phyloP scores from a whole-genome alignment of 1,140 invertebrate genomes.

The Acyrthosiphon pisum region DNA sequence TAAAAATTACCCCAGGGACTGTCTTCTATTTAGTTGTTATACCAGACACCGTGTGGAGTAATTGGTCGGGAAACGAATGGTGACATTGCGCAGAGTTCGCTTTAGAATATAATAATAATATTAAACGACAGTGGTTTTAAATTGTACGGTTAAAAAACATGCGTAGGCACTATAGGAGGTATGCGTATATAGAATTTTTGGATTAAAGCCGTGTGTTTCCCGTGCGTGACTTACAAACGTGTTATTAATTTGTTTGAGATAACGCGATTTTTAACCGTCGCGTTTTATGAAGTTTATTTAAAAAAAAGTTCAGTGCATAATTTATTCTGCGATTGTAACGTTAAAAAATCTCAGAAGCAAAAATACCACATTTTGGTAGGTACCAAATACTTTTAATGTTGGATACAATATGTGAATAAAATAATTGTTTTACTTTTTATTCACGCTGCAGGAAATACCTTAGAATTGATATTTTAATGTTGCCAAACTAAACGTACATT shows the following conservation, averaged over 20 bases:
- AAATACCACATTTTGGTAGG: background rate
- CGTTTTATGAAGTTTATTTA: background rate
- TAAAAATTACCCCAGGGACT: background rate
- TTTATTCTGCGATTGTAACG: background rate
- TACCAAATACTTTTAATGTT: background rate
- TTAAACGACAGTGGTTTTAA: background rate
- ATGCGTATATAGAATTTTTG: background rate
- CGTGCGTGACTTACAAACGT: background rate
- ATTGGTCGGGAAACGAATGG: slow-evolving; percentile 1
- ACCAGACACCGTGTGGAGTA: background rate
- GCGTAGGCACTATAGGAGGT: background rate
- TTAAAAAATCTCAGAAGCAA: background rate
- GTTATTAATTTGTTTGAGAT: background rate
- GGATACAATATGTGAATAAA: background rate
- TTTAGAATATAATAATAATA: background rate
- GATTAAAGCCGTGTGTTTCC: background rate
- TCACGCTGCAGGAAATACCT: background rate
- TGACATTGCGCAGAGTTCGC: background rate
- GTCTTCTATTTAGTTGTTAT: background rate
- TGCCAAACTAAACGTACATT: background rate
- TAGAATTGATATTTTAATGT: background rate
- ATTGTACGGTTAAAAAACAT: background rate
- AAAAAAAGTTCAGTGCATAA: background rate
- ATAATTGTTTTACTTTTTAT: background rate
- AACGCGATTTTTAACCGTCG: background rate